phyloP scores from a whole-genome alignment of 1,140 invertebrate species.

The Marisa cornuarietis region DNA sequence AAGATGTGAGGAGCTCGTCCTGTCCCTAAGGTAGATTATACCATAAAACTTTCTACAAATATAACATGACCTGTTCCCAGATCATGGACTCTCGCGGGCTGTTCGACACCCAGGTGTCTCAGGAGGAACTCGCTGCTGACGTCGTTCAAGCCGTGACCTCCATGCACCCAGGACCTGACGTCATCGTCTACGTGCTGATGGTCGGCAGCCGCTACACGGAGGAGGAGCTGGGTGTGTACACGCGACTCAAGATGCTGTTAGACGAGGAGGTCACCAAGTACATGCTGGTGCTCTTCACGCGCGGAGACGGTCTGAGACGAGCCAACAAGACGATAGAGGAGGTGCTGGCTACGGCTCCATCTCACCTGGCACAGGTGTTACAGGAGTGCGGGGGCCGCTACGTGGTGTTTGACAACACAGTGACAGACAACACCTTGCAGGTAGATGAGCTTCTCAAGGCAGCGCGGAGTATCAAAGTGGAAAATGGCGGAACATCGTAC shows the following conservation, averaged over 20 bases:
- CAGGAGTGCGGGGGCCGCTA: background rate
- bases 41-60: no score
- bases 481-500: background rate
- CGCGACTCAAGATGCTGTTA: background rate
- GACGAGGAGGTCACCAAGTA: background rate
- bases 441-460: background rate
- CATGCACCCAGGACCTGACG: slow-evolving; percentile 28
- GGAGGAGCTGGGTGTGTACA: background rate
- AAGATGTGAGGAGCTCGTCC: no score
- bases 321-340: background rate
- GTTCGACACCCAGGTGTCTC: slow-evolving; percentile 24
- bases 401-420: no score
- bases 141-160: slow-evolving; percentile 31
- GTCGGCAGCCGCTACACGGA: slow-evolving; percentile 17
- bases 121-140: slow-evolving; percentile 16
- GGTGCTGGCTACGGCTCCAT: background rate
- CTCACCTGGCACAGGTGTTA: background rate
- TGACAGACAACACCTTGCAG: background rate
- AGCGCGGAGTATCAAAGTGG: background rate
- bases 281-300: background rate
- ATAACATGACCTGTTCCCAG: background rate
- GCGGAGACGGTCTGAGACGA: background rate
- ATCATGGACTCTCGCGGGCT: slow-evolving; percentile 34
- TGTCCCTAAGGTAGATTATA: no score
- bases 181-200: no score